Percentiles rank a stretch among this genome's conserved stretches.
Evolutionary conservation across 2,888 invertebrate species (phyloP).

Genomic region (Zygogramma bicolorata): DNA sequence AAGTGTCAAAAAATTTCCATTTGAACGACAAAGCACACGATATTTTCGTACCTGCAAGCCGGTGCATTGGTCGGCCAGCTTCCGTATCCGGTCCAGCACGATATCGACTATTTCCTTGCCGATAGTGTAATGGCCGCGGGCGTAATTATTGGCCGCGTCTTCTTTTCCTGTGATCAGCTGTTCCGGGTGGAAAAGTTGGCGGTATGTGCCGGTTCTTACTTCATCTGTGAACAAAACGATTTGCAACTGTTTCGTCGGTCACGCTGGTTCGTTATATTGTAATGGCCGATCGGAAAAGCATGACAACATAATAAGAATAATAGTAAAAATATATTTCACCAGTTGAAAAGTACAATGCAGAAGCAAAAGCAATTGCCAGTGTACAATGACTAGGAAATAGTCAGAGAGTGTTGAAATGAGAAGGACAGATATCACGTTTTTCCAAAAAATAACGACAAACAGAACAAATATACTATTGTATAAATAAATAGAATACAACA

Average conservation of each 20-base stretch:
- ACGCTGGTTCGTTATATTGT: background rate
- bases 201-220: slow-evolving; percentile 53
- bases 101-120: slow-evolving; percentile 82
- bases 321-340: too few species aligned
- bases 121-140: slow-evolving; percentile 83
- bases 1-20: too few species aligned
- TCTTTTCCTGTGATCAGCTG: slow-evolving; percentile 85
- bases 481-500: too few species aligned
- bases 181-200: slow-evolving; percentile 79
- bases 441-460: too few species aligned
- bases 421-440: too few species aligned
- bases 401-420: too few species aligned
- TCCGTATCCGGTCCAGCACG: slow-evolving; percentile 78
- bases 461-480: too few species aligned
- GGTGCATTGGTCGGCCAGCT: slow-evolving; percentile 75
- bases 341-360: too few species aligned
- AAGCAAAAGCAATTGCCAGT: too few species aligned
- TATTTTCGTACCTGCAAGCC: slow-evolving; percentile 67
- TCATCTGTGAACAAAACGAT: slow-evolving; percentile 66
- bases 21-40: background rate
- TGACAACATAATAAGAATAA: too few species aligned
- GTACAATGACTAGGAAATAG: too few species aligned
- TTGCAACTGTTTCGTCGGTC: background rate
- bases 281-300: too few species aligned
- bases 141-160: slow-evolving; percentile 89